A percentile compares a stretch with the other conserved stretches of the same genome.
These are phyloP conservation scores for Nemurella pictetii DNA, from an alignment of 2,888 invertebrate species.

Conservation along the genomic window DNA sequence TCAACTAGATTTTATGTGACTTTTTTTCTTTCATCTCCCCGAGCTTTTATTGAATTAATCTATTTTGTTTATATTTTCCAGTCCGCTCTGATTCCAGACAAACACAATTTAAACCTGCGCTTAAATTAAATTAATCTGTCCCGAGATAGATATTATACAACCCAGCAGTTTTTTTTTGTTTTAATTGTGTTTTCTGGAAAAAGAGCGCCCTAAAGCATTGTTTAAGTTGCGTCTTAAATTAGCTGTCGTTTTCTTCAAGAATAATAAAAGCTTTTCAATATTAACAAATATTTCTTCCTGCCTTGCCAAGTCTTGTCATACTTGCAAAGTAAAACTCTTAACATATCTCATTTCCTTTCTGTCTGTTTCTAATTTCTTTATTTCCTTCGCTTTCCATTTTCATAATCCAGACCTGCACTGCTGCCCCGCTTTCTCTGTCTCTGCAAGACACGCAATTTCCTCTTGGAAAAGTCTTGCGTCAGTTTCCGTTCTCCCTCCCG, in stretches of 20 bases:
- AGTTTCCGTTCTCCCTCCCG: background rate
- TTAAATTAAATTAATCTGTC: background rate
- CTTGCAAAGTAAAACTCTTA: conserved; percentile 21
- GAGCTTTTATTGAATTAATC: background rate
- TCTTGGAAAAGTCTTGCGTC: conserved; percentile 13
- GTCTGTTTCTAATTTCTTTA: conserved; percentile 31
- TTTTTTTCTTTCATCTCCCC: background rate
- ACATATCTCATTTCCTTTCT: conserved; percentile 32
- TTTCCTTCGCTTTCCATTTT: conserved; percentile 29
- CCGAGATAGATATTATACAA: background rate
- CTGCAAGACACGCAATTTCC: conserved; percentile 28
- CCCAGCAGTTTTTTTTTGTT: background rate
- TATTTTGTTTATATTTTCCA: background rate
- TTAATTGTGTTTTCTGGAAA: conserved; percentile 1
- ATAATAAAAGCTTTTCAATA: background rate
- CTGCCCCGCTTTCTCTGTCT: background rate
- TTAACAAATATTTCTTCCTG: background rate
- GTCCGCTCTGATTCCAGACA: background rate
- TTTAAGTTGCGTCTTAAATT: background rate
- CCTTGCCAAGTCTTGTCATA: conserved; percentile 24
- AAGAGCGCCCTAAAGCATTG: background rate
- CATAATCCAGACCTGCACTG: background rate
- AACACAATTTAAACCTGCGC: background rate
- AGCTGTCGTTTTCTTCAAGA: background rate
- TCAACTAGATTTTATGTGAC: conserved; percentile 4